Conservation (phyloP, 2,113 vertebrate species). For the Sebastes schlegelii region DNA sequence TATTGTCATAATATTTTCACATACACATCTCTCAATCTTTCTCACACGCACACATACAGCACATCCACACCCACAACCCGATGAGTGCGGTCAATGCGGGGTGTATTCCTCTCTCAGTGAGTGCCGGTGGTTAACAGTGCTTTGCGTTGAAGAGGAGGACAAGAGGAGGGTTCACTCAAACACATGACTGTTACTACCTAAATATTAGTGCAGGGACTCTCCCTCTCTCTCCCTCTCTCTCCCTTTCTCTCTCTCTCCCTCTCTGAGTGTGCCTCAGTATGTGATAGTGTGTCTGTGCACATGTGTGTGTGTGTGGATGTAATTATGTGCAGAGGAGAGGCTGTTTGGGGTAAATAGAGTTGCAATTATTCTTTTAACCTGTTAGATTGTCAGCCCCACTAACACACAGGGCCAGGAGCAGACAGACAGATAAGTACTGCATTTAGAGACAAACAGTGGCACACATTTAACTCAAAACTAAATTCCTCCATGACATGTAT, state of each 20-base stretch:
- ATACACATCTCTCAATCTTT: conserved; percentile 31
- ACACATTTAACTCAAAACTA: conserved; percentile 40
- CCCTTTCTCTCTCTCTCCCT: conserved; percentile 9
- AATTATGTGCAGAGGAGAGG: conserved; percentile 79
- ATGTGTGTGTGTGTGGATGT: conserved; percentile 66
- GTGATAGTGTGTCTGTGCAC: conserved; percentile 52
- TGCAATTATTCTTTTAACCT: conserved; percentile 85
- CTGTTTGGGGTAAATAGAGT: conserved; percentile 82
- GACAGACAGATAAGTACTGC: conserved; percentile 56
- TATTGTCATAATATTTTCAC: conserved; percentile 55
- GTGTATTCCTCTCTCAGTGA: conserved; percentile 94
- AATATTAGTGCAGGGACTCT: conserved; percentile 79
- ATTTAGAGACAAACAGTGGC: conserved; percentile 52
- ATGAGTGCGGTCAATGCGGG: conserved; percentile 87
- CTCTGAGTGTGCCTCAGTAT: conserved; percentile 52
- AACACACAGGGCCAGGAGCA: conserved; percentile 65
- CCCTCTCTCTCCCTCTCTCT: conserved; percentile 46
- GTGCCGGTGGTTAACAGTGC: conserved; percentile 91
- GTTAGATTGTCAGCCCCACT: conserved; percentile 75
- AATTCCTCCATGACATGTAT: conserved; percentile 33
- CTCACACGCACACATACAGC: conserved; percentile 36
- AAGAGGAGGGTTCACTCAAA: conserved; percentile 89
- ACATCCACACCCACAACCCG: conserved; percentile 46
- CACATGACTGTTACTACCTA: conserved; percentile 83
- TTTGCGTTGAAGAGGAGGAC: conserved; percentile 88